phyloP scores from a whole-genome alignment of 2,797 vertebrate genomes.

The Pangasius sanitwongsei region DNA sequence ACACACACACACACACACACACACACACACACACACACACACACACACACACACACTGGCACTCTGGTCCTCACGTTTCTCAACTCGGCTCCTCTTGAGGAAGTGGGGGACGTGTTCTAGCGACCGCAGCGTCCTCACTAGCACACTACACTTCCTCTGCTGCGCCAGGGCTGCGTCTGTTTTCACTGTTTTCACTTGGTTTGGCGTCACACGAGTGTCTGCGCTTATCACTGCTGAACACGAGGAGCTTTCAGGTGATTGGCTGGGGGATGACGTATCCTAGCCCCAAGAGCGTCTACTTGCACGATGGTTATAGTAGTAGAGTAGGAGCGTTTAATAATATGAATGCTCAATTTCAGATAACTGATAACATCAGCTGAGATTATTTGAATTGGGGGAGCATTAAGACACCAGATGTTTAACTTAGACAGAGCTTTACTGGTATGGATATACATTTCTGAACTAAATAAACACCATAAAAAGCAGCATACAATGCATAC shows the following conservation, averaged over 20 bases:
- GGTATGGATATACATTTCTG: background rate
- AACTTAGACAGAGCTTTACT: background rate
- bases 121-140: no score
- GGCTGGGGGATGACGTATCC: background rate
- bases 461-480: background rate
- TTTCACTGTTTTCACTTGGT: background rate
- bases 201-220: background rate
- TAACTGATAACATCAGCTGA: no score
- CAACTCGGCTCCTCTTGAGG: background rate
- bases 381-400: background rate
- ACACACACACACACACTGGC: background rate
- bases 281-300: background rate
- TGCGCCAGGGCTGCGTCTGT: background rate
- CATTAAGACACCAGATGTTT: background rate
- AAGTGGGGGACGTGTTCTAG: background rate
- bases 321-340: background rate
- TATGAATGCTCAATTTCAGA: background rate
- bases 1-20: background rate
- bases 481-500: background rate
- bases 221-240: background rate
- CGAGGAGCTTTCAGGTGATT: background rate
- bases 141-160: background rate
- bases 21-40: background rate
- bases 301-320: background rate
- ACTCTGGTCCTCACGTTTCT: background rate